Conservation (phyloP, 2,888 invertebrate genomes). For the Pachliopta kotzebuea region DNA sequence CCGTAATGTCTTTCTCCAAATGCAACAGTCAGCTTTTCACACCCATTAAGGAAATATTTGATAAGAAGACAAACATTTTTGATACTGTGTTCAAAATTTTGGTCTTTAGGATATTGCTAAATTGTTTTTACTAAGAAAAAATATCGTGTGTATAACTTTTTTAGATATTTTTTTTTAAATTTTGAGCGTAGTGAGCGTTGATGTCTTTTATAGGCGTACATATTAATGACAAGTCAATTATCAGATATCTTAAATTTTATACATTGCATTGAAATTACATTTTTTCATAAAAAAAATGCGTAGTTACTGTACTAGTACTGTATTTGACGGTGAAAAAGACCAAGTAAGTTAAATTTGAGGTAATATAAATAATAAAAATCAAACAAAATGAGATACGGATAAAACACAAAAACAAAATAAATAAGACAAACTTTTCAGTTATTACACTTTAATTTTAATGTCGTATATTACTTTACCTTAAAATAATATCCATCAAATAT, state of each 20-base stretch:
- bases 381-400: background rate
- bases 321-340: no score
- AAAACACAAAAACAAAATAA: background rate
- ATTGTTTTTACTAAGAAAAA: no score
- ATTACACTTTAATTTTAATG: background rate
- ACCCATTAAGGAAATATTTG: no score
- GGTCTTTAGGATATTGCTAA: no score
- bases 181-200: no score
- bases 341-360: no score
- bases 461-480: slow-evolving; percentile 17
- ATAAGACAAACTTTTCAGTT: background rate
- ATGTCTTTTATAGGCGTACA: slow-evolving; percentile 23
- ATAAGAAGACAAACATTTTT: no score
- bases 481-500: slow-evolving; percentile 18
- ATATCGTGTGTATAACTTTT: no score
- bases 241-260: background rate
- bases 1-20: no score
- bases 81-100: background rate
- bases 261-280: background rate
- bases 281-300: background rate
- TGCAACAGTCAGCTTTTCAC: no score
- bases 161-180: no score
- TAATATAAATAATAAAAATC: background rate
- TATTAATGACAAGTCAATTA: background rate
- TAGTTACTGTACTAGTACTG: no score